Conservation (phyloP, 2,113 vertebrate species). For the Argyrosomus japonicus region DNA sequence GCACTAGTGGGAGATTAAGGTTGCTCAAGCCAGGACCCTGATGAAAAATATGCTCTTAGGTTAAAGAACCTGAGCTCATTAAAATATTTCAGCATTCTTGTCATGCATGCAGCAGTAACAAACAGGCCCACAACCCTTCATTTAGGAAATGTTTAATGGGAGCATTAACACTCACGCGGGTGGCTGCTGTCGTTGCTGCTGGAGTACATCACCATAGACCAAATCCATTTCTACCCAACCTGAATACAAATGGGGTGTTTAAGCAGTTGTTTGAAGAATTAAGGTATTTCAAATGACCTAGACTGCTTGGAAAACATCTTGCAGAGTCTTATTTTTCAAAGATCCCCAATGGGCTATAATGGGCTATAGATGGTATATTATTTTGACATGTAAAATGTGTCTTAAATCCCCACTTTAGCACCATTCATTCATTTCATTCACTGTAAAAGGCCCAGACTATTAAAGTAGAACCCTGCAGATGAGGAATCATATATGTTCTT, state of each 20-base stretch:
- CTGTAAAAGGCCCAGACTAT: background rate
- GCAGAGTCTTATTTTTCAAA: constrained; percentile 41
- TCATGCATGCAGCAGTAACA: constrained; percentile 40
- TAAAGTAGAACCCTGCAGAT: constrained; percentile 25
- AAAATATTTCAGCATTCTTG: constrained; percentile 42
- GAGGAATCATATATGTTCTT: constrained; percentile 4
- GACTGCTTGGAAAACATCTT: constrained; percentile 58
- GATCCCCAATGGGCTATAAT: constrained; percentile 28
- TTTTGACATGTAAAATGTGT: constrained; percentile 42
- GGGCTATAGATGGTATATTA: constrained; percentile 29
- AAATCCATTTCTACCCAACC: constrained; percentile 42
- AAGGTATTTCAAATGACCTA: constrained; percentile 54
- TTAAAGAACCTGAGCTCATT: constrained; percentile 39
- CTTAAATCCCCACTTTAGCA: constrained; percentile 37
- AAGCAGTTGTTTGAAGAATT: constrained; percentile 58
- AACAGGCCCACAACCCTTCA: constrained; percentile 58
- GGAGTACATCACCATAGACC: constrained; percentile 52
- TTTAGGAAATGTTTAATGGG: constrained; percentile 67
- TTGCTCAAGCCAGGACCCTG: background rate
- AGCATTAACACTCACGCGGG: constrained; percentile 52
- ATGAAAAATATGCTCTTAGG: constrained; percentile 24
- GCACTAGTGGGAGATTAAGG: constrained; percentile 17
- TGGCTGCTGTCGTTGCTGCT: constrained; percentile 49
- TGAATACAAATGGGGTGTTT: constrained; percentile 72
- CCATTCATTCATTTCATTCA: constrained; percentile 4